phyloP scores from a whole-genome alignment of 2,888 invertebrate species.

The Spisula solida region DNA sequence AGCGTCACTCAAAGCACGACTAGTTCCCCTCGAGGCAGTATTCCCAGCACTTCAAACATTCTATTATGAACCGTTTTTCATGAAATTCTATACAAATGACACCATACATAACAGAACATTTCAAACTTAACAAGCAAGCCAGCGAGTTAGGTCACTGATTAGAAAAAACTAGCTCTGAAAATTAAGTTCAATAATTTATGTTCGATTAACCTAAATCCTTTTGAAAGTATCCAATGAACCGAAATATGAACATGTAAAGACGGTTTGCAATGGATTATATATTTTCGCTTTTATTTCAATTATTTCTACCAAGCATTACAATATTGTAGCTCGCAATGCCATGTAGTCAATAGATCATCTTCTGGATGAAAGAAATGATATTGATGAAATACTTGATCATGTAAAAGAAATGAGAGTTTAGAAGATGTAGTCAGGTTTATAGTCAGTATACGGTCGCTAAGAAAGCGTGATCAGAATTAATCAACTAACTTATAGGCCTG shows the following conservation, averaged over 20 bases:
- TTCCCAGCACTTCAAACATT: not conserved
- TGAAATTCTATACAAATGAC: constrained; percentile 8
- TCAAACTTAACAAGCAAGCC: not conserved
- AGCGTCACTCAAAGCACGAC: not conserved
- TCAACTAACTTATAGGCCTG: not conserved
- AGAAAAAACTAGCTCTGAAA: not conserved
- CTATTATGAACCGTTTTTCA: not conserved
- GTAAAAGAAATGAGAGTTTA: not conserved
- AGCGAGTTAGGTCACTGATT: constrained; percentile 3
- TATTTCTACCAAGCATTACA: not conserved
- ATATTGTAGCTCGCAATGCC: not conserved
- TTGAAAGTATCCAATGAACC: not conserved
- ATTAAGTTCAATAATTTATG: constrained; percentile 14
- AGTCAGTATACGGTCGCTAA: not conserved
- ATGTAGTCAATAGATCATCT: not conserved
- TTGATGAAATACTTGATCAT: not conserved
- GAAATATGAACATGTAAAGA: not conserved
- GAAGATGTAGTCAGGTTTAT: not conserved
- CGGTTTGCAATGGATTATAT: not conserved
- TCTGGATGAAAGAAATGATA: not conserved
- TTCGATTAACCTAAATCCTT: constrained; percentile 18
- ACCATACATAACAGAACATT: not conserved
- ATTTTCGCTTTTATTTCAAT: not conserved
- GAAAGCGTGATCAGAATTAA: not conserved
- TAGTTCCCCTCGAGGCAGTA: not conserved